Percentiles rank a stretch among this genome's conserved stretches.
phyloP scores from a whole-genome alignment of 2,888 invertebrate species.

The Chloroclystis v-ata region DNA sequence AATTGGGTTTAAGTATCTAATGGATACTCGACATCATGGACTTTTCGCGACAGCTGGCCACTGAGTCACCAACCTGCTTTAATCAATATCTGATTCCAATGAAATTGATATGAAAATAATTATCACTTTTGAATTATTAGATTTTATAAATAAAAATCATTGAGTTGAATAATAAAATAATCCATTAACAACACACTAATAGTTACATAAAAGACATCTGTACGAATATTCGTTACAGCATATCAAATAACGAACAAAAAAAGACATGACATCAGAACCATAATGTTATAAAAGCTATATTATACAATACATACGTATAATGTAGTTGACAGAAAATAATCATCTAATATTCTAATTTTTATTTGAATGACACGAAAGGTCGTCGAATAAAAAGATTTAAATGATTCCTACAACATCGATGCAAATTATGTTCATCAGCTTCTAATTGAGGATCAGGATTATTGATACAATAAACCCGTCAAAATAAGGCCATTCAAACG shows the following conservation, averaged over 20 bases:
- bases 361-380: neutral
- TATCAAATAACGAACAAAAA: conserved; percentile 50
- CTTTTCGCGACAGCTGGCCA: conserved; percentile 72
- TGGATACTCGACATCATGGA: conserved; percentile 63
- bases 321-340: conserved; percentile 35
- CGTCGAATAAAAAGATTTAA: neutral
- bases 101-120: conserved; percentile 57
- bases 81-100: conserved; percentile 51
- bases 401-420: neutral
- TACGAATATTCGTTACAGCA: conserved; percentile 34
- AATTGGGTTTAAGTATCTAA: conserved; percentile 42
- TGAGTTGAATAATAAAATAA: conserved; percentile 27
- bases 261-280: conserved; percentile 57
- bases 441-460: conserved; percentile 1
- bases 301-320: conserved; percentile 54
- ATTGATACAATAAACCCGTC: conserved; percentile 15
- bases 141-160: conserved; percentile 31
- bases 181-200: conserved; percentile 27
- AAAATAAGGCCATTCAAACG: conserved; percentile 11
- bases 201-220: conserved; percentile 15
- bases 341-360: neutral
- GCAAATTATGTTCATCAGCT: neutral
- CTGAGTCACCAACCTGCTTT: conserved; percentile 72
- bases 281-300: conserved; percentile 50
- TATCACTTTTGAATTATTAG: conserved; percentile 46